phyloP scores from a whole-genome alignment of 2,113 vertebrate genomes.

The Micronisus gabar region DNA sequence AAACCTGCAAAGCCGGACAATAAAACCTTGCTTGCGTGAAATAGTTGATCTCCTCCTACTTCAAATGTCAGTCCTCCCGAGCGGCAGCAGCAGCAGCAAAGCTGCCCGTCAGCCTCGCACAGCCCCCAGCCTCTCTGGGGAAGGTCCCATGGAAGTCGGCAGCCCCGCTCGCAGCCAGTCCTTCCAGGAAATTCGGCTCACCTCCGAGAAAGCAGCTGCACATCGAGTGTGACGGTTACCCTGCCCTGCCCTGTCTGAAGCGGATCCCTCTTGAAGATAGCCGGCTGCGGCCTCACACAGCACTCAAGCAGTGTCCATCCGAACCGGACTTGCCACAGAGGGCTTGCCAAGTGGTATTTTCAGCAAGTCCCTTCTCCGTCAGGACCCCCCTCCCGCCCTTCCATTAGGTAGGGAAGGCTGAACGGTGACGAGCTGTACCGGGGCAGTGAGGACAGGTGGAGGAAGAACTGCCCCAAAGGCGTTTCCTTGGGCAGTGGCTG shows the following conservation, averaged over 20 bases:
- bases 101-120: fast-evolving
- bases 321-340: fast-evolving
- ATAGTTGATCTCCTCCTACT: fast-evolving
- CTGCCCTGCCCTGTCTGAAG: not conserved
- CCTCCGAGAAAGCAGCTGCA: not conserved
- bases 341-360: fast-evolving
- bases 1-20: not conserved
- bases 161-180: not conserved
- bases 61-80: fast-evolving
- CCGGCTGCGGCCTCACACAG: not conserved
- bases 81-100: not conserved
- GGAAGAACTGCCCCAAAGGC: not conserved
- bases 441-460: not conserved
- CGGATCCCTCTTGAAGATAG: fast-evolving
- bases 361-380: fast-evolving
- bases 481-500: not conserved
- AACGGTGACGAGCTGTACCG: not conserved
- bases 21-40: not conserved
- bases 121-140: not conserved
- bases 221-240: fast-evolving
- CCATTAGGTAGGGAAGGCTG: not conserved
- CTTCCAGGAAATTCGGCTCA: not conserved
- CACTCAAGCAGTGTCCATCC: not conserved
- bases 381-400: not conserved
- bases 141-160: fast-evolving